Percentiles rank a stretch among this genome's conserved stretches.
These are phyloP conservation scores for Orgyia antiqua DNA, from an alignment of 2,888 invertebrate genomes.

Conservation along the genomic window DNA sequence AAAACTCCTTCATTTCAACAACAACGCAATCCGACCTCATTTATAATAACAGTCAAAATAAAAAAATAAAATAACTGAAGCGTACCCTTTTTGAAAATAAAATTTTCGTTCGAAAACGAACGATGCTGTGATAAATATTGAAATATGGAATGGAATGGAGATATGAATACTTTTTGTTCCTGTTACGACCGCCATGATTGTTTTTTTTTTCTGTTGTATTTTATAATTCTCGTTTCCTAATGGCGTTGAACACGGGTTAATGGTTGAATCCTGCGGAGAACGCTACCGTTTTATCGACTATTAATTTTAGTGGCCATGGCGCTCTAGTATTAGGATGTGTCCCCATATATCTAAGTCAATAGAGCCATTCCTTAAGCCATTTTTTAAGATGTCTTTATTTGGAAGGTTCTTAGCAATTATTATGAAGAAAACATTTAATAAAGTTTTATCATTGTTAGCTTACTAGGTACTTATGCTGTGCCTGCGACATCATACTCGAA, in stretches of 20 bases:
- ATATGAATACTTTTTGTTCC: conserved; percentile 59
- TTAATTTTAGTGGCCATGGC: conserved; percentile 50
- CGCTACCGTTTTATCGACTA: conserved; percentile 71
- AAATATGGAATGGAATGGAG: conserved; percentile 72
- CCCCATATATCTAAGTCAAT: too few relatives aligned
- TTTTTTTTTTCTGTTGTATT: conserved; percentile 21
- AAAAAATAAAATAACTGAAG: conserved; percentile 35
- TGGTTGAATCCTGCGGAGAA: conserved; percentile 41
- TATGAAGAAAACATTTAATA: too few relatives aligned
- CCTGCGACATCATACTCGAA: too few relatives aligned
- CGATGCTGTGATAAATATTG: conserved; percentile 75
- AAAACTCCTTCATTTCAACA: conserved; percentile 55
- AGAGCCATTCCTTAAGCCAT: too few relatives aligned
- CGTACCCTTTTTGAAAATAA: conserved; percentile 46
- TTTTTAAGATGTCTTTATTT: too few relatives aligned
- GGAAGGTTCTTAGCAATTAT: too few relatives aligned
- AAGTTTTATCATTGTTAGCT: too few relatives aligned
- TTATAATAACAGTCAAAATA: conserved; percentile 49
- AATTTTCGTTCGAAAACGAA: conserved; percentile 69
- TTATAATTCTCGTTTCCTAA: conserved; percentile 43
- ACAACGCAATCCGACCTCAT: conserved; percentile 49
- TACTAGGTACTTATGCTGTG: too few relatives aligned
- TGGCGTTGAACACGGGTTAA: conserved; percentile 56
- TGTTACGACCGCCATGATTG: conserved; percentile 24
- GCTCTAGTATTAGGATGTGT: conserved; percentile 12